Conservation (phyloP, 2,888 invertebrate genomes). For the Liodrosophila aerea region DNA sequence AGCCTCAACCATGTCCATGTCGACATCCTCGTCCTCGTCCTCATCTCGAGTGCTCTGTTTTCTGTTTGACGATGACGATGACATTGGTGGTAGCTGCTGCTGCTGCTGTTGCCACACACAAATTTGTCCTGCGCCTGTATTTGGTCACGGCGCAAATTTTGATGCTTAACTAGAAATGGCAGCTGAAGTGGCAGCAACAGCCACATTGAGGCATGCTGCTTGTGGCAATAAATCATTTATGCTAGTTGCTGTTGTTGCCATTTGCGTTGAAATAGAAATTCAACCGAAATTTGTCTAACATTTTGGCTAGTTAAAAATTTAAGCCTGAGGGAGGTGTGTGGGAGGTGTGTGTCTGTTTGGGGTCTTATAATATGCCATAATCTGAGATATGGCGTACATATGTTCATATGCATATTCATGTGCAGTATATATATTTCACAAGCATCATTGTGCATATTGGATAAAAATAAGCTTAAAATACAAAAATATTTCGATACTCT, state of each 20-base stretch:
- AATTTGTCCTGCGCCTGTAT: constrained; percentile 71
- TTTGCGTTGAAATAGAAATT: constrained; percentile 62
- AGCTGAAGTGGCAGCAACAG: constrained; percentile 63
- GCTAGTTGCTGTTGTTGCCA: constrained; percentile 64
- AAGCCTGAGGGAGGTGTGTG: constrained; percentile 39
- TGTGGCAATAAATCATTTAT: constrained; percentile 73
- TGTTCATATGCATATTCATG: constrained; percentile 46
- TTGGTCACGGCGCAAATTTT: constrained; percentile 74
- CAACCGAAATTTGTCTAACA: constrained; percentile 65
- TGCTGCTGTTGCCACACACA: constrained; percentile 13
- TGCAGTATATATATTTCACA: constrained; percentile 72
- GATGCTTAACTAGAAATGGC: constrained; percentile 75
- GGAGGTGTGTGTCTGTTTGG: constrained; percentile 12
- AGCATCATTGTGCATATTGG: constrained; percentile 77
- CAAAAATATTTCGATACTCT: constrained; percentile 65
- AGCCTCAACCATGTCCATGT: background rate
- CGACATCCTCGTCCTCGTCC: constrained; percentile 9
- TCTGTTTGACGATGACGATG: constrained; percentile 45
- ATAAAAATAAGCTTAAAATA: constrained; percentile 74
- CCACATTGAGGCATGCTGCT: constrained; percentile 37
- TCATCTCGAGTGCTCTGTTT: constrained; percentile 58
- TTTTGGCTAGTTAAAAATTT: constrained; percentile 72
- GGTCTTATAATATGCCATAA: constrained; percentile 75
- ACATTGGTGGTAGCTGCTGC: constrained; percentile 44
- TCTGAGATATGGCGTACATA: constrained; percentile 39